Conservation (phyloP, 2,888 invertebrate genomes). For the Ochropleura plecta region DNA sequence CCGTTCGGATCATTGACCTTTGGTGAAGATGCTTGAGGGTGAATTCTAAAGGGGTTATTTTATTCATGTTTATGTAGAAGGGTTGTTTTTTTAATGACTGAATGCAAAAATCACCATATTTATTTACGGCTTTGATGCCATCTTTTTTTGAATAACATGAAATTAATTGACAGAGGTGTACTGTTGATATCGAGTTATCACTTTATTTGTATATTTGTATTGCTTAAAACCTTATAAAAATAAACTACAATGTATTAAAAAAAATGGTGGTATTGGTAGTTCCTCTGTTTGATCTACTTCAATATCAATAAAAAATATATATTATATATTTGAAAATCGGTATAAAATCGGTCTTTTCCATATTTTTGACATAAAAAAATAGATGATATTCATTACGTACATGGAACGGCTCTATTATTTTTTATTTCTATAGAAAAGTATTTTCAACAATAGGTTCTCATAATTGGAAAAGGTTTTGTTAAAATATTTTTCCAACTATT, state of each 20-base stretch:
- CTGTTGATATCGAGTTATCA: neutral
- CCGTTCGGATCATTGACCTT: constrained; percentile 23
- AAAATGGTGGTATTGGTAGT: neutral
- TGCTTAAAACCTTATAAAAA: neutral
- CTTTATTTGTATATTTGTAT: too few relatives aligned
- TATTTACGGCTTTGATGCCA: neutral
- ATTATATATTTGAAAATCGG: too few relatives aligned
- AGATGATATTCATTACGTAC: constrained; percentile 21
- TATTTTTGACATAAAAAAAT: constrained; percentile 3
- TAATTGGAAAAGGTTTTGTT: constrained; percentile 42
- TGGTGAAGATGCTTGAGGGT: constrained; percentile 19
- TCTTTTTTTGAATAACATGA: neutral
- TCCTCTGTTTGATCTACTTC: too few relatives aligned
- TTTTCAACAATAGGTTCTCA: constrained; percentile 27
- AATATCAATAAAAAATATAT: neutral
- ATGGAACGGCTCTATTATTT: neutral
- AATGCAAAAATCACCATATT: constrained; percentile 8
- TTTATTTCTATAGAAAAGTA: constrained; percentile 30
- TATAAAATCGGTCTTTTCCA: too few relatives aligned
- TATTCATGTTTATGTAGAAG: neutral
- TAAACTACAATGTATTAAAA: neutral
- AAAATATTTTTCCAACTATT: constrained; percentile 43
- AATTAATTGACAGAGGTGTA: neutral
- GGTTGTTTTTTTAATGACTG: constrained; percentile 23
- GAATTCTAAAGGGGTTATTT: constrained; percentile 8